phyloP scores from a whole-genome alignment of 2,113 vertebrate genomes.

The Leuciscus idus region DNA sequence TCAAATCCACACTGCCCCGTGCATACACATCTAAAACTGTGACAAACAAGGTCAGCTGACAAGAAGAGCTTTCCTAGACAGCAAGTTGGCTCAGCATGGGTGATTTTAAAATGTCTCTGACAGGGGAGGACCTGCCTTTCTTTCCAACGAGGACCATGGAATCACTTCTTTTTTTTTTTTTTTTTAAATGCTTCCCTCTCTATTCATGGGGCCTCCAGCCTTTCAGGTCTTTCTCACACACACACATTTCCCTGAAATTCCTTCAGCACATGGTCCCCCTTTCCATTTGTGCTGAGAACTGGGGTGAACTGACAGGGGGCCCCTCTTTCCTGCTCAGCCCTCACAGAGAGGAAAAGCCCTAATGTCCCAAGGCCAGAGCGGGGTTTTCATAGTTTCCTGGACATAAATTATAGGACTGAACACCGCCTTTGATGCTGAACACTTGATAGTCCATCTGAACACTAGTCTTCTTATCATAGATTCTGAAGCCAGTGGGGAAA shows the following conservation, averaged over 20 bases:
- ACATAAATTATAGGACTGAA: conserved; percentile 50
- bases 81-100: conserved; percentile 55
- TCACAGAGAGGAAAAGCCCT: conserved; percentile 60
- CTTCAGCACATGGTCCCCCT: conserved; percentile 65
- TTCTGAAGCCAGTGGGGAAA: conserved; percentile 49
- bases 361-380: conserved; percentile 51
- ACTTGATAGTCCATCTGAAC: conserved; percentile 40
- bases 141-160: conserved; percentile 62
- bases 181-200: conserved; percentile 32
- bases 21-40: conserved; percentile 40
- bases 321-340: conserved; percentile 52
- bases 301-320: conserved; percentile 61
- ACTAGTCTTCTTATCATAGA: conserved; percentile 40
- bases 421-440: conserved; percentile 39
- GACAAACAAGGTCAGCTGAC: conserved; percentile 33
- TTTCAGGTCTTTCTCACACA: conserved; percentile 50
- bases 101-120: conserved; percentile 63
- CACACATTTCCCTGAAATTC: conserved; percentile 69
- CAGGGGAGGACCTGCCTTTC: conserved; percentile 65
- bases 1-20: conserved; percentile 13
- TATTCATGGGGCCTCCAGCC: conserved; percentile 60
- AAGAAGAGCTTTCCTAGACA: conserved; percentile 61
- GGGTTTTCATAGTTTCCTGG: conserved; percentile 52
- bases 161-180: conserved; percentile 16
- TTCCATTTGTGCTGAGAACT: conserved; percentile 58